Evolutionary conservation across 1,140 invertebrate genomes (phyloP).

Genomic region (Stegodyphus dumicola): DNA sequence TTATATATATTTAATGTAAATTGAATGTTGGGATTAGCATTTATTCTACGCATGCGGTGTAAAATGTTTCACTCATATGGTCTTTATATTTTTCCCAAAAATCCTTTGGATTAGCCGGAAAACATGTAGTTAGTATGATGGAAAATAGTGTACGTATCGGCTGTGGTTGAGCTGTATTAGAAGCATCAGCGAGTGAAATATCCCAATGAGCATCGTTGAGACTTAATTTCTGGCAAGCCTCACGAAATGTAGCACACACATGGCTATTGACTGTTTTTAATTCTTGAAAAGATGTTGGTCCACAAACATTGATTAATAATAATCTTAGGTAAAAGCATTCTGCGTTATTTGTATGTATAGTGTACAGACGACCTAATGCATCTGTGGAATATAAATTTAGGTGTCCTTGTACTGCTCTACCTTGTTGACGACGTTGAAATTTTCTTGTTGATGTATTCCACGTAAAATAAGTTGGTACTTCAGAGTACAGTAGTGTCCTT

Average conservation of each 20-base stretch:
- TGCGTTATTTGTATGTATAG: conserved; percentile 66
- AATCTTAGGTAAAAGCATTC: conserved; percentile 65
- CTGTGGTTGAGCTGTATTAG: not conserved
- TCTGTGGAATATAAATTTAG: conserved; percentile 62
- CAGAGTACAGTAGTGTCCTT: conserved; percentile 11
- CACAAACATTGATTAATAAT: conserved; percentile 65
- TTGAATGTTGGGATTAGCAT: conserved; percentile 35
- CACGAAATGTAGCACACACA: not conserved
- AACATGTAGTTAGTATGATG: too few species aligned
- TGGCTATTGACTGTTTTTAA: not conserved
- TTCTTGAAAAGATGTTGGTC: conserved; percentile 35
- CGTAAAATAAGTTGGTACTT: conserved; percentile 18
- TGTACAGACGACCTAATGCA: conserved; percentile 66
- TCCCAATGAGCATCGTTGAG: not conserved
- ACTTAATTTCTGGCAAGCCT: not conserved
- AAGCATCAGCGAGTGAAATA: not conserved
- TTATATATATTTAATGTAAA: conserved; percentile 28
- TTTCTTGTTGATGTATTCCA: conserved; percentile 4
- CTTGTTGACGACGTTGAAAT: not conserved
- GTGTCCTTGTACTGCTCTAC: conserved; percentile 62
- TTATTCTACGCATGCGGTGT: conserved; percentile 36
- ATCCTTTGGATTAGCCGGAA: too few species aligned
- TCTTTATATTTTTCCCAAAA: not conserved
- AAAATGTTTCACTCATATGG: conserved; percentile 9
- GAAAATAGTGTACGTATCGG: not conserved